Evolutionary conservation across 2,888 invertebrate genomes (phyloP), one percentile per base, ranked within the genome.

Genomic region (Drosophila greeni): DNA sequence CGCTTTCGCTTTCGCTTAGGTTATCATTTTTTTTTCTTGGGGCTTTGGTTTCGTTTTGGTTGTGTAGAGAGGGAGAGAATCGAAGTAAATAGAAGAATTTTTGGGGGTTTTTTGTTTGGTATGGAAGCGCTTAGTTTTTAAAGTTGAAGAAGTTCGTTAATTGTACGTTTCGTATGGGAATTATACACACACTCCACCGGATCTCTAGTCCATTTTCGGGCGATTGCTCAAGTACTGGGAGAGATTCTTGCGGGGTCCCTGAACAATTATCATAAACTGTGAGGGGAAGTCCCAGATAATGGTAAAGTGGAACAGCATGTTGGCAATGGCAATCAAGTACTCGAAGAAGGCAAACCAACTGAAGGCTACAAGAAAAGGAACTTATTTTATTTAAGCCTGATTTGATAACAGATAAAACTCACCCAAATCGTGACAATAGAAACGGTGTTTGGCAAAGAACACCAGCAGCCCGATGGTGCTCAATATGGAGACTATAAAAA

Each of bases 261-360:
- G 91, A 62, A 93, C 93, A 65, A 95, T 93, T 81, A 95, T 91
- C 77, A 96, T 90, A 81, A 94, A 92, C 87, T 96, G 95, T 47
- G 92, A 92, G 14, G 95, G 95, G 88, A 97, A 95, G 89, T 97
- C 97, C 86, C 93, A 91, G 65, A 95, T 93, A 56, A 96, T 95
- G 37, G 96, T 94, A 73, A 95, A 92, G 86, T 97, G 97, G 90
- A 96, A 97, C 62, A 94, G 94, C 95, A 97, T 97, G 89, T 97
- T 97, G 74, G 95, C 94, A 56, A 94, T 93, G 58, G 97, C 97
- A 85, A 97, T 94, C 85, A 96, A 91, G 89, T 97, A 97, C 89
- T 97, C 97, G 88, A 95, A 97, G 61, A 95, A 91, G 2, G 97
- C 96, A 90, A 97, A 97, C 94, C 95, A 95, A 87, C 96, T 97